phyloP scores from a whole-genome alignment of 2,888 invertebrate genomes.

The Mesorhabditis spiculigera region DNA sequence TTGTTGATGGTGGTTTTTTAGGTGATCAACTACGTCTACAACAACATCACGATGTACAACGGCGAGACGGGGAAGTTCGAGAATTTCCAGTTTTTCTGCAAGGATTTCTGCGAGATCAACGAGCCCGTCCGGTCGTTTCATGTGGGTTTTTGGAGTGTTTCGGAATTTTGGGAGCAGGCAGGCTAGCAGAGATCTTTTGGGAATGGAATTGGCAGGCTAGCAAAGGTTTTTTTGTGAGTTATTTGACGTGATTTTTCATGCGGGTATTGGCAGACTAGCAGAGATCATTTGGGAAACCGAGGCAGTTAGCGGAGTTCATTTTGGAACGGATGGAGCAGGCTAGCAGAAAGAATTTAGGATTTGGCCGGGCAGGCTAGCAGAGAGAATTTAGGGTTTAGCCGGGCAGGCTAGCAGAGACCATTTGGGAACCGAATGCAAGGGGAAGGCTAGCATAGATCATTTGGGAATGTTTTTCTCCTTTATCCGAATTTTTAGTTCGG shows the following conservation, averaged over 20 bases:
- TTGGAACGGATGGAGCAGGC: no score
- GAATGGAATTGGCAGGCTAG: neutral
- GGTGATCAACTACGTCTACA: constrained; percentile 12
- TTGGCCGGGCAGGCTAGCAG: no score
- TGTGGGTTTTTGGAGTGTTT: neutral
- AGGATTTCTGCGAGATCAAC: constrained; percentile 13
- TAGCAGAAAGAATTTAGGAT: no score
- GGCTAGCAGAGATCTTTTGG: neutral
- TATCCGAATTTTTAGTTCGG: neutral
- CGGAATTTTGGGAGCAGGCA: neutral
- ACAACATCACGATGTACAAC: constrained; percentile 13
- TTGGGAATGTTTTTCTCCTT: neutral
- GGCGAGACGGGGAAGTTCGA: constrained; percentile 7
- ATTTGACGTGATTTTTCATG: neutral
- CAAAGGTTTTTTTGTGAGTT: neutral
- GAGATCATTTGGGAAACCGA: neutral
- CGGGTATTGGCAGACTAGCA: neutral
- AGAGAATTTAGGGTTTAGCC: no score
- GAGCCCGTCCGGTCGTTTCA: constrained; percentile 14
- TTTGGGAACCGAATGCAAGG: neutral
- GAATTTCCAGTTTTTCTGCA: constrained; percentile 14
- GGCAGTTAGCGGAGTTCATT: neutral
- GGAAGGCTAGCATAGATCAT: neutral
- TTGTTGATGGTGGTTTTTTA: neutral
- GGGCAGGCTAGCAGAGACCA: neutral